Evolutionary conservation across 1,140 invertebrate species (phyloP).

Genomic region (Bombyx mandarina): DNA sequence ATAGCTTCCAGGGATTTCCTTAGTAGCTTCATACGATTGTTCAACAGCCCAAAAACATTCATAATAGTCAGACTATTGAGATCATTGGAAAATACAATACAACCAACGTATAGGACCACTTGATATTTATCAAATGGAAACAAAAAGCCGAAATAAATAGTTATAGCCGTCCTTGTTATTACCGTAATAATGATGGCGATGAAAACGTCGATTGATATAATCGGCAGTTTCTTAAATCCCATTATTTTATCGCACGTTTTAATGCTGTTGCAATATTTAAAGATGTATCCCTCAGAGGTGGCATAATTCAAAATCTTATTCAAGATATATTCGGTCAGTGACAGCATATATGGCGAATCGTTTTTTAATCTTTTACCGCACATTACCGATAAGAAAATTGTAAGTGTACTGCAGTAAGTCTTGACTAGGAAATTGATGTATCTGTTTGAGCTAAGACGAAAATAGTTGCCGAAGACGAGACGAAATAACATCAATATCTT

Average conservation of each 20-base stretch:
- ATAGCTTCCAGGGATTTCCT: slow-evolving; percentile 1
- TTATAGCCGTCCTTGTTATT: background rate
- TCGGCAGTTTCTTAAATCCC: background rate
- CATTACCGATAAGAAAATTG: background rate
- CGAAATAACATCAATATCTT: background rate
- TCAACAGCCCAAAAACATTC: background rate
- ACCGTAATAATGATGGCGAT: background rate
- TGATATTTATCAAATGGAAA: background rate
- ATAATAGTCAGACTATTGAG: background rate
- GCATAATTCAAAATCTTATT: background rate
- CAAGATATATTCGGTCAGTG: background rate
- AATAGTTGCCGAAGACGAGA: slow-evolving; percentile 1
- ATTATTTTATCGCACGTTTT: background rate
- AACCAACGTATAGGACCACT: background rate
- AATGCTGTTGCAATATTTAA: slow-evolving; percentile 1
- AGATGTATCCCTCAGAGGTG: background rate
- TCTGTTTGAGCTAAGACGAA: background rate
- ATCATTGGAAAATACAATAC: background rate
- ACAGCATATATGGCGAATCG: too few relatives aligned
- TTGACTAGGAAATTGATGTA: background rate
- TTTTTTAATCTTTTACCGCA: background rate
- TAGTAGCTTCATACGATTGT: slow-evolving; percentile 5
- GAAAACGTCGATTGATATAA: background rate
- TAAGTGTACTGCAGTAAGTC: background rate
- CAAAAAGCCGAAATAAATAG: background rate